Conservation (phyloP, 1,140 invertebrate genomes). For the Drosophila busckii region DNA sequence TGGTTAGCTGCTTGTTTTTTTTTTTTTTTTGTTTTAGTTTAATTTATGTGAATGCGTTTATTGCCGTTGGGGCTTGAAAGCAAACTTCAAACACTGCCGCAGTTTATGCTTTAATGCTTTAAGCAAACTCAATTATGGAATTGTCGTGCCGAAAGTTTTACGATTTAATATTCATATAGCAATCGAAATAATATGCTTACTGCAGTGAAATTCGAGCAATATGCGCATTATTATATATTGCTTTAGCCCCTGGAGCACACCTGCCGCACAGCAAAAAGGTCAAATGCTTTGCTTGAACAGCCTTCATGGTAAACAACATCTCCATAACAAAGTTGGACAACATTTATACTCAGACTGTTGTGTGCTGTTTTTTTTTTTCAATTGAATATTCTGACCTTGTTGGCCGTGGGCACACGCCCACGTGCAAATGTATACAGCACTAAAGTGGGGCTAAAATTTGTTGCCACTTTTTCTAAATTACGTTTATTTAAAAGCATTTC, state of each 20-base stretch:
- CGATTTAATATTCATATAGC: too few relatives aligned
- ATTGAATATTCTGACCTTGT: constrained; percentile 51
- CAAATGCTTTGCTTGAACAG: constrained; percentile 23
- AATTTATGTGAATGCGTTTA: constrained; percentile 28
- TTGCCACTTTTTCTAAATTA: neutral
- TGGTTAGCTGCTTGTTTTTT: too few relatives aligned
- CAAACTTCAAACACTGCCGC: neutral
- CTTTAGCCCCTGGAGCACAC: neutral
- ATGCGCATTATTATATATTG: too few relatives aligned
- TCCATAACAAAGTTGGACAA: constrained; percentile 43
- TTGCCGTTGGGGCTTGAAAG: neutral
- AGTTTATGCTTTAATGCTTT: constrained; percentile 11
- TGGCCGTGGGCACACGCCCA: constrained; percentile 12
- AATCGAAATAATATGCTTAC: too few relatives aligned
- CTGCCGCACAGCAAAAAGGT: constrained; percentile 1
- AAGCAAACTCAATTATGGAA: too few relatives aligned
- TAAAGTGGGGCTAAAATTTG: neutral
- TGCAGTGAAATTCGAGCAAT: too few relatives aligned
- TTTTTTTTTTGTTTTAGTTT: constrained; percentile 31
- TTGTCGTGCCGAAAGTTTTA: too few relatives aligned
- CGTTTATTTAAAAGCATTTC: constrained; percentile 6
- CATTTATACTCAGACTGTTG: too few relatives aligned
- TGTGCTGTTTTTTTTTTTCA: constrained; percentile 2
- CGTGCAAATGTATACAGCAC: constrained; percentile 1
- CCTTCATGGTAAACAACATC: constrained; percentile 39